Conservation (phyloP, 2,888 invertebrate species). For the Drosophila putrida region DNA sequence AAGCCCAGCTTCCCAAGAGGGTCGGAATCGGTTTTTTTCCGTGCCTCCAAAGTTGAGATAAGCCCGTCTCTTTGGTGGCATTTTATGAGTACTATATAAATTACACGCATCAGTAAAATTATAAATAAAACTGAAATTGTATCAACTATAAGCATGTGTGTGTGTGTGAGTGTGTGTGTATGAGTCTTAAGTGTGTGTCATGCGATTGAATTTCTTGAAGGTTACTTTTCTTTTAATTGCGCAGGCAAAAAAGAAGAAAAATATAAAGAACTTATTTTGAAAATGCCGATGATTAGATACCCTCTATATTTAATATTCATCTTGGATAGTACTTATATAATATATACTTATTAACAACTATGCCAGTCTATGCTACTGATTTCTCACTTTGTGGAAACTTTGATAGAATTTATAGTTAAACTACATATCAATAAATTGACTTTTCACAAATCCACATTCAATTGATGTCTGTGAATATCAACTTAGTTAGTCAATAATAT, state of each 20-base stretch:
- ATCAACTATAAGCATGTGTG: conserved; percentile 29
- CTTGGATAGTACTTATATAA: too few species aligned
- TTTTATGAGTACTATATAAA: conserved; percentile 9
- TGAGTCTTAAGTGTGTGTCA: conserved; percentile 48
- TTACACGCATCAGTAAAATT: conserved; percentile 14
- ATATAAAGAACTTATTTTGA: too few species aligned
- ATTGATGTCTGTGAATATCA: too few species aligned
- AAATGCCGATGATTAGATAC: neutral
- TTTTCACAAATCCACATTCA: too few species aligned
- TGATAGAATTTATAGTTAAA: too few species aligned
- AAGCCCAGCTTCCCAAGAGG: conserved; percentile 57
- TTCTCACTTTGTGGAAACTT: too few species aligned
- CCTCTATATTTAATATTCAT: neutral
- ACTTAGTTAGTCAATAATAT: neutral
- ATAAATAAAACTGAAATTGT: conserved; percentile 33
- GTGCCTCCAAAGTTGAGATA: conserved; percentile 41
- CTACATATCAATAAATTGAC: too few species aligned
- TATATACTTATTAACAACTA: too few species aligned
- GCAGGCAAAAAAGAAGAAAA: conserved; percentile 55
- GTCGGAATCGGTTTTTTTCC: neutral
- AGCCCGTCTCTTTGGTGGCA: conserved; percentile 25
- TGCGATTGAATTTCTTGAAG: conserved; percentile 72
- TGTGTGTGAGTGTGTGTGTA: conserved; percentile 22
- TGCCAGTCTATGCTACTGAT: too few species aligned
- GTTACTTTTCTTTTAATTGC: conserved; percentile 74